Conservation (phyloP, 2,113 vertebrate genomes). For the Enhydra lutris region DNA sequence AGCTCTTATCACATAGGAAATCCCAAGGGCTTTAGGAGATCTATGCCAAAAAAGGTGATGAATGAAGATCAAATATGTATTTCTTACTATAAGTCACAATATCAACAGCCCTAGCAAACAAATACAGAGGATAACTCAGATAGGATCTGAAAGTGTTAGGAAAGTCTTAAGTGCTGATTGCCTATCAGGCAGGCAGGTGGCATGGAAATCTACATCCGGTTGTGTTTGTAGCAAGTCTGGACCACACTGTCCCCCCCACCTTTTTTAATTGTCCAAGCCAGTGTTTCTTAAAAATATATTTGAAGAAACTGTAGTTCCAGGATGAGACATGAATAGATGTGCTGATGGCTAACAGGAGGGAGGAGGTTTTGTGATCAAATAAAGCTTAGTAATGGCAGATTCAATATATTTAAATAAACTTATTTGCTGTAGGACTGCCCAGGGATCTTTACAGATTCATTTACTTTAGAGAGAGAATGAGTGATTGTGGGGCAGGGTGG, state of each 20-base stretch:
- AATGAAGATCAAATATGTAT: not conserved
- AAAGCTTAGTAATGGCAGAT: not conserved
- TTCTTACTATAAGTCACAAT: not conserved
- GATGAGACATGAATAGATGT: not conserved
- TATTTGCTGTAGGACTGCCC: not conserved
- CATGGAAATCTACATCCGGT: not conserved
- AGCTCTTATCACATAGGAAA: not conserved
- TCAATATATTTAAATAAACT: not conserved
- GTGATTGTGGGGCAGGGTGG: not conserved
- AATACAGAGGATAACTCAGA: not conserved
- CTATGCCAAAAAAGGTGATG: not conserved
- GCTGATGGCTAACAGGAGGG: not conserved
- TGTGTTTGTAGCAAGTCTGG: not conserved
- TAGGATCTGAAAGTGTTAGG: not conserved
- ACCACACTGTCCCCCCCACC: not conserved
- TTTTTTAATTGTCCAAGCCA: not conserved
- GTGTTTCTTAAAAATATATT: not conserved
- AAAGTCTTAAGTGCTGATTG: not conserved
- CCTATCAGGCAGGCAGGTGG: not conserved
- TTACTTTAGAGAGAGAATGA: not conserved
- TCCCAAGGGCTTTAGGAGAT: not conserved
- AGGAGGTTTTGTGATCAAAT: not conserved
- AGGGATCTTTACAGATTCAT: not conserved
- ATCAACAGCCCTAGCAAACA: not conserved
- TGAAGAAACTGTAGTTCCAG: not conserved